A percentile compares a stretch with the other conserved stretches of the same genome.
phyloP scores from a whole-genome alignment of 2,113 vertebrate species.

The Apus apus region DNA sequence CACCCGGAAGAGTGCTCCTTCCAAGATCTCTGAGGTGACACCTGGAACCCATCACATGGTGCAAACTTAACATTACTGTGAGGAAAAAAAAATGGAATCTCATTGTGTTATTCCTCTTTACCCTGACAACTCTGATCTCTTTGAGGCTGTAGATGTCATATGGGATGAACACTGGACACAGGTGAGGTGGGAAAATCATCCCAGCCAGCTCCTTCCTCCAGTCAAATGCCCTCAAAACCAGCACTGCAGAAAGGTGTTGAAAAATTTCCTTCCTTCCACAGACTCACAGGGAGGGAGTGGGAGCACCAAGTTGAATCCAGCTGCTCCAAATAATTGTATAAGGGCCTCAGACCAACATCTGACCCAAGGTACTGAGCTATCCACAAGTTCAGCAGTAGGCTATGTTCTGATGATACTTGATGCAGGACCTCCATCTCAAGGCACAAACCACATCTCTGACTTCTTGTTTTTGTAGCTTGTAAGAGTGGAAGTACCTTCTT shows the following conservation, averaged over 20 bases:
- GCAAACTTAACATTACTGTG: not conserved
- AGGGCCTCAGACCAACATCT: not conserved
- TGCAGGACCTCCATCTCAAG: not conserved
- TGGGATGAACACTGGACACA: not conserved
- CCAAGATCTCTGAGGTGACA: not conserved
- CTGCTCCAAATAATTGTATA: not conserved
- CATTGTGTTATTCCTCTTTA: not conserved
- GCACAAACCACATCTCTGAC: not conserved
- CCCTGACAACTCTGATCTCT: not conserved
- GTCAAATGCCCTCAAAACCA: not conserved
- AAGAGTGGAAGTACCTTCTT: not conserved
- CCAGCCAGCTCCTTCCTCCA: not conserved
- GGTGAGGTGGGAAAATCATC: not conserved
- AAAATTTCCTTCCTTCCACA: not conserved
- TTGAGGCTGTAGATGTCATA: not conserved
- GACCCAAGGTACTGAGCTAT: not conserved
- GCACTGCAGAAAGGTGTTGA: not conserved
- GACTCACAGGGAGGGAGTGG: no score
- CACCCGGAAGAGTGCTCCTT: not conserved
- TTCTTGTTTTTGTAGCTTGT: not conserved
- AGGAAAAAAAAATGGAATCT: not conserved
- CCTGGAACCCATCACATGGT: not conserved
- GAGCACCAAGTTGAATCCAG: not conserved
- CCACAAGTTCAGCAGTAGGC: not conserved
- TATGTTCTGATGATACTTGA: not conserved